These are phyloP conservation scores for Linyphia triangularis DNA, from an alignment of 2,888 invertebrate species.

Conservation along the genomic window DNA sequence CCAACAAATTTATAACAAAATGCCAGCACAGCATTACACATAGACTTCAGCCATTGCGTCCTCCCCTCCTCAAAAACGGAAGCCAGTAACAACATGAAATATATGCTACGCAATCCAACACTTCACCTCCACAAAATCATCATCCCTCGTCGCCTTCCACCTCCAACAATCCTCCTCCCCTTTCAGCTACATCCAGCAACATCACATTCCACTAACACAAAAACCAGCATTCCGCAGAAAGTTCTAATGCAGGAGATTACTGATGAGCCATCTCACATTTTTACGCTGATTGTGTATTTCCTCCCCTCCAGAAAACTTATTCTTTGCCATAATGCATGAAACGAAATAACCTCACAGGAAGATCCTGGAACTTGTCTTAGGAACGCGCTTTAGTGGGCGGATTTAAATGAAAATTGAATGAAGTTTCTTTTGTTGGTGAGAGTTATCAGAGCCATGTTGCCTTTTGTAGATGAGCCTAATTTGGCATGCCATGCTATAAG, in stretches of 20 bases:
- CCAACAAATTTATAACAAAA: no score
- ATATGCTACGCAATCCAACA: not conserved
- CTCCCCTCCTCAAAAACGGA: not conserved
- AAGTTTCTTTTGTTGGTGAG: slow-evolving; percentile 44
- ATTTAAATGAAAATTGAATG: slow-evolving; percentile 74
- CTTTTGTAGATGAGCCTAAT: slow-evolving; percentile 50
- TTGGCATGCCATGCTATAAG: not conserved
- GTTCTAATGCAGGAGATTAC: slow-evolving; percentile 54
- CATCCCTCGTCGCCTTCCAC: not conserved
- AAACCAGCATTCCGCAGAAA: slow-evolving; percentile 15
- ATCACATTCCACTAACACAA: slow-evolving; percentile 7
- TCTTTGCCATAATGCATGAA: slow-evolving; percentile 60
- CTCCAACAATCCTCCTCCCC: not conserved
- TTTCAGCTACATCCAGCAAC: not conserved
- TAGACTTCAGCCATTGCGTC: not conserved
- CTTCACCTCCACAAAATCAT: not conserved
- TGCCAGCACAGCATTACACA: no score
- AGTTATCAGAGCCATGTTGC: slow-evolving; percentile 31
- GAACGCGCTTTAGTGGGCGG: not conserved
- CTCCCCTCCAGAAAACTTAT: slow-evolving; percentile 15
- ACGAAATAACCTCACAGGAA: slow-evolving; percentile 20
- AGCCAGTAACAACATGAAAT: not conserved
- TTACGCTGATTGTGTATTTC: slow-evolving; percentile 19
- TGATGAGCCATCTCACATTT: slow-evolving; percentile 48
- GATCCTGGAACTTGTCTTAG: slow-evolving; percentile 48